Base-by-base conservation (phyloP, 2,888 invertebrate species). In the Eupithecia insigniata region DNA sequence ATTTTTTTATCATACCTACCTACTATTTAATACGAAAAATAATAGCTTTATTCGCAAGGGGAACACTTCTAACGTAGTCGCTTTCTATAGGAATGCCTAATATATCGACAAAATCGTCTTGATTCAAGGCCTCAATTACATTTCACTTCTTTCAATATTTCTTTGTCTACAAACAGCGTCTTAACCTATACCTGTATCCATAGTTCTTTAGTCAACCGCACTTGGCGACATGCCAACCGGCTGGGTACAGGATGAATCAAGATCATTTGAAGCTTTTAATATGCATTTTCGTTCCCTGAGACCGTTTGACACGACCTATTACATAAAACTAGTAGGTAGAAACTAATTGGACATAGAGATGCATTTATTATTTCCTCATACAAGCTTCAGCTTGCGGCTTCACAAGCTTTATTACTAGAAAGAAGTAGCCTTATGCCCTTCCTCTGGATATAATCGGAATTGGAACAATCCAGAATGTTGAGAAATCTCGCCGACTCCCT, bases 181-280 rank as follows among this genome's bases (percentile, higher is more conserved):
- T 76, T 78, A 75, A 75, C 43, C 18, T 39, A 51, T 68, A 69
- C 61, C 66, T 66, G 69, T 72, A 60, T 71, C 67, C n/a, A 69
- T 43, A 67, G 72, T 36, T 55, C 30, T 70, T 0, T 66, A 62
- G 67, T 70, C 10, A 51, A 22, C 69, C 64, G 51, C 67, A 62
- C 68, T 73, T 80, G 80, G 80, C 78, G 51, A 3, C 18, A 30
- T n/a, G 66, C 79, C 80, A 79, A 75, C 51, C 32, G 26, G 64
- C 64, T 70, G 62, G 69, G 30, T 78, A 81, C 84, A 83, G 84
- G 82, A 80, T 84, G 22, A 72, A 75, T 74, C 73, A 70, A 78
- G 46, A 51, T 51, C 22, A 16, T 30, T 30, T 30, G 30, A 64
- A 62, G 62, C 62, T 34, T 62, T n/a, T 62, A 10, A 62, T 62